Conservation (phyloP, 2,888 invertebrate genomes). For the Drosophila melanosoma region DNA sequence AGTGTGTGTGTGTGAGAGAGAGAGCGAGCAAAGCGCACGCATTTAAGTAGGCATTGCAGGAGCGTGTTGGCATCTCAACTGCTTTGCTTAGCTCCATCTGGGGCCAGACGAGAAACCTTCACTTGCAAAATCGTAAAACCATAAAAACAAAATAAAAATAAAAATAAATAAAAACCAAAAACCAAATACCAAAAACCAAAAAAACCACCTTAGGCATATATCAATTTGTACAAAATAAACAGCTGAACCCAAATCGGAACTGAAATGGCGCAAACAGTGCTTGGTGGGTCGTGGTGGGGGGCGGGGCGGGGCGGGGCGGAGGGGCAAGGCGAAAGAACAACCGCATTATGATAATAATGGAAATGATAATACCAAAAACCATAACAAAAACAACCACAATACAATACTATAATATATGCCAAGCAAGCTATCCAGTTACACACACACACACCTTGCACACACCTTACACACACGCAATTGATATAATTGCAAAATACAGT, state of each 20-base stretch:
- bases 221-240: constrained; percentile 21
- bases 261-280: constrained; percentile 36
- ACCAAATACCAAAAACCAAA: constrained; percentile 5
- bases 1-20: neutral
- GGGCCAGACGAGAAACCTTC: constrained; percentile 30
- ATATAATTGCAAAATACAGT: constrained; percentile 11
- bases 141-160: neutral
- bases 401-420: constrained; percentile 31
- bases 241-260: constrained; percentile 39
- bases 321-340: constrained; percentile 62
- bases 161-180: constrained; percentile 15
- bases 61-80: constrained; percentile 74
- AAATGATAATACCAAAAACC: constrained; percentile 62
- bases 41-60: constrained; percentile 68
- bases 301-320: neutral
- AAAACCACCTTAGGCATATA: constrained; percentile 31
- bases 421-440: constrained; percentile 52
- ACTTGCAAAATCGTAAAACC: constrained; percentile 14
- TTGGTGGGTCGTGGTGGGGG: neutral
- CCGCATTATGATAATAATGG: constrained; percentile 77
- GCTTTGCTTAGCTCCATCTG: constrained; percentile 60
- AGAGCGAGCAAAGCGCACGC: constrained; percentile 40
- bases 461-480: neutral
- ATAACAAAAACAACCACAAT: constrained; percentile 16
- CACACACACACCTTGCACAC: constrained; percentile 11